Conservation (phyloP, 2,113 vertebrate species). For the Orthochromis malagaraziensis region DNA sequence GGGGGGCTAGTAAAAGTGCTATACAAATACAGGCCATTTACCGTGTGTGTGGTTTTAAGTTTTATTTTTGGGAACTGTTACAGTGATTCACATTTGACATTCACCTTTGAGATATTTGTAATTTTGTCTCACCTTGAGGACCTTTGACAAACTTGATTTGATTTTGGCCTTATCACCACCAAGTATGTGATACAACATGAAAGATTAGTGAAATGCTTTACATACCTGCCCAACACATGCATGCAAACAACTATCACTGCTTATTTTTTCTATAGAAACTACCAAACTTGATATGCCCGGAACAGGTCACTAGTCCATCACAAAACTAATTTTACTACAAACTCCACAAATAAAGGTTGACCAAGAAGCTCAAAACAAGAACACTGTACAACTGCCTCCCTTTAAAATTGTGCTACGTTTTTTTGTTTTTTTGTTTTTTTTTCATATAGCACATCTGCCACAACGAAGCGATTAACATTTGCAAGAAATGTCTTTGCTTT, state of each 20-base stretch:
- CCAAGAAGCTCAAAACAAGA: background rate
- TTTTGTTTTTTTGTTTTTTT: accelerated
- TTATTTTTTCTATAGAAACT: background rate
- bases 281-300: background rate
- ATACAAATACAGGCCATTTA: no score
- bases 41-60: background rate
- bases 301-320: background rate
- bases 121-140: background rate
- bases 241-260: background rate
- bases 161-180: background rate
- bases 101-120: background rate
- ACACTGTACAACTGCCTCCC: background rate
- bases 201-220: background rate
- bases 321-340: background rate
- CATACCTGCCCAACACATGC: background rate
- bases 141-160: background rate
- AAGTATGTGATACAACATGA: background rate
- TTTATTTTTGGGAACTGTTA: background rate
- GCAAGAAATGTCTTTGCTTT: background rate
- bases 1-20: no score
- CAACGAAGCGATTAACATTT: background rate
- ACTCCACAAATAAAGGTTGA: background rate
- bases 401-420: background rate
- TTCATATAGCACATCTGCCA: background rate
- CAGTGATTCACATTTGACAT: background rate